phyloP scores from a whole-genome alignment of 2,113 vertebrate species.

The Cephalopterus ornatus region DNA sequence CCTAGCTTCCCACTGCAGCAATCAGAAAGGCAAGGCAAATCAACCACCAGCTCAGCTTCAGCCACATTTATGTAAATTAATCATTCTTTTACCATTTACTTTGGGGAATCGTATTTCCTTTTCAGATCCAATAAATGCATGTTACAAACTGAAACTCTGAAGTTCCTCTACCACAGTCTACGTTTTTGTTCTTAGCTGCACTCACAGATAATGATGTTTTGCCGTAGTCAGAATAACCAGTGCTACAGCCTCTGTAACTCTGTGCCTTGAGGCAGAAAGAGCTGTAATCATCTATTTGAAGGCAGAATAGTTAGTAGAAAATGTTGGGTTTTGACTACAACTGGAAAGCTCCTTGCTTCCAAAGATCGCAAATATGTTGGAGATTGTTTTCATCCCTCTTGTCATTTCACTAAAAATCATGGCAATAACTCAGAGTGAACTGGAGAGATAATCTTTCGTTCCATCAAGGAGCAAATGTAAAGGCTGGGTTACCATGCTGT shows the following conservation, averaged over 20 bases:
- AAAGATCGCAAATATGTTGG: neutral
- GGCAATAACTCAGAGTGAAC: neutral
- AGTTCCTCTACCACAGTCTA: neutral
- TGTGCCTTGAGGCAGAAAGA: neutral
- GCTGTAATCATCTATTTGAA: neutral
- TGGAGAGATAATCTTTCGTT: neutral
- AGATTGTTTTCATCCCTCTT: neutral
- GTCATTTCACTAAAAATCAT: neutral
- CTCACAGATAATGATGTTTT: neutral
- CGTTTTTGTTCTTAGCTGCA: neutral
- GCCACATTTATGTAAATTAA: neutral
- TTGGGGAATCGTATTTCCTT: neutral
- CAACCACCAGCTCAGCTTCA: neutral
- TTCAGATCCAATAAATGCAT: neutral
- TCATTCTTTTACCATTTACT: neutral
- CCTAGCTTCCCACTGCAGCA: neutral
- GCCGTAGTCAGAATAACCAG: neutral
- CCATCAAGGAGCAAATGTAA: neutral
- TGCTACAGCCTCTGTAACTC: neutral
- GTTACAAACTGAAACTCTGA: neutral
- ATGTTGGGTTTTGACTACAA: neutral
- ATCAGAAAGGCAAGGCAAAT: neutral
- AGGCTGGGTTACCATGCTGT: neutral
- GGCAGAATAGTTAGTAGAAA: neutral
- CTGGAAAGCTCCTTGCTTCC: neutral